These are phyloP conservation scores for Mormyrus lacerda DNA, from an alignment of 2,113 vertebrate species.

Conservation along the genomic window DNA sequence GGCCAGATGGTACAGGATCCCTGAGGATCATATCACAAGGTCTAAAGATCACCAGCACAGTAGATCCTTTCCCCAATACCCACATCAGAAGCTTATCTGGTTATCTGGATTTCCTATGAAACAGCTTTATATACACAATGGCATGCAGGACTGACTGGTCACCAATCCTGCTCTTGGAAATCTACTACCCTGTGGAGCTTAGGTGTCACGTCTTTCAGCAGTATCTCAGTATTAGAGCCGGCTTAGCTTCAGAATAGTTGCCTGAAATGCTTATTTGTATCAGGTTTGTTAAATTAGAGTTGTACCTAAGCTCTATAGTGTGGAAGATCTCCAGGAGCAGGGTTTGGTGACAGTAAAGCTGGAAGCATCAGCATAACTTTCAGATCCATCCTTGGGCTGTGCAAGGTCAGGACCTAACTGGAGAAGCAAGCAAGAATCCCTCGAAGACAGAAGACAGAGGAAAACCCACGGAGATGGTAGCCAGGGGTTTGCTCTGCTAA, in stretches of 20 bases:
- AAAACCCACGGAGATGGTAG: neutral
- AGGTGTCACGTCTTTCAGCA: neutral
- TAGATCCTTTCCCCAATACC: neutral
- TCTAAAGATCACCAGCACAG: neutral
- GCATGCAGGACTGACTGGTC: neutral
- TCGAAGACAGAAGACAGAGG: neutral
- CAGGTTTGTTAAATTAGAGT: too few relatives aligned
- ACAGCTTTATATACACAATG: neutral
- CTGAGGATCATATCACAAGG: neutral
- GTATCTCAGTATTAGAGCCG: neutral
- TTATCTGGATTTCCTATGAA: neutral
- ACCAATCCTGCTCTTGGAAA: neutral
- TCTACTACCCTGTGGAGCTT: too few relatives aligned
- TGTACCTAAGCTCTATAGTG: too few relatives aligned
- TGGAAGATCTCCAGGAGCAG: neutral
- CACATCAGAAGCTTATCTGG: neutral
- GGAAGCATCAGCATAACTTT: neutral
- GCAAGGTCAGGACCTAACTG: neutral
- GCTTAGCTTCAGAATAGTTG: neutral
- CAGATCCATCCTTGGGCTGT: neutral
- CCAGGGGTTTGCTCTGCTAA: neutral
- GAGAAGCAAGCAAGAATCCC: neutral
- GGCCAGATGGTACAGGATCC: neutral
- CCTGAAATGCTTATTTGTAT: neutral
- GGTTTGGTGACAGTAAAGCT: neutral